Percentiles rank a stretch among this genome's conserved stretches.
These are phyloP conservation scores for Nomada ferruginata DNA, from an alignment of 2,888 invertebrate genomes.

Conservation along the genomic window DNA sequence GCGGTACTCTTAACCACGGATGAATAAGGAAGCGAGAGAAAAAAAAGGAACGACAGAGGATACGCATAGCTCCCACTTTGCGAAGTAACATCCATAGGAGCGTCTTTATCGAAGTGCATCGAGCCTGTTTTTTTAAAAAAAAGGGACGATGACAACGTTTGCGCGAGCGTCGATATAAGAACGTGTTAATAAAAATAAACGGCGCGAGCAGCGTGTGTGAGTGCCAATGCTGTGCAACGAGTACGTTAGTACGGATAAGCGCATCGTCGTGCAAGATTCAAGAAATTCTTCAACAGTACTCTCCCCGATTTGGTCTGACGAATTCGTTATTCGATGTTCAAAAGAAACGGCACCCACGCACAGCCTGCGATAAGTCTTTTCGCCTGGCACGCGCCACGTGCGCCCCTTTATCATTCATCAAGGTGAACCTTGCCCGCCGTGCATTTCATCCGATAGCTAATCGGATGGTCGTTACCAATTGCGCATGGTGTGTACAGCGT, in stretches of 20 bases:
- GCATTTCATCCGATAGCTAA: neutral
- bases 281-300: too few relatives aligned
- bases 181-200: slow-evolving; percentile 34
- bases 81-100: neutral
- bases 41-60: neutral
- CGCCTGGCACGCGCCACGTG: too few relatives aligned
- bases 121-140: slow-evolving; percentile 4
- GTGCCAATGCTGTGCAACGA: slow-evolving; percentile 38
- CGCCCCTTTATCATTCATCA: too few relatives aligned
- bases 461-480: neutral
- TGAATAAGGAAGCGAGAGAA: neutral
- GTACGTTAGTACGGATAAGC: neutral
- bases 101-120: slow-evolving; percentile 3
- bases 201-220: slow-evolving; percentile 55
- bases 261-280: neutral
- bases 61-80: neutral
- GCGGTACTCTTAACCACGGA: too few relatives aligned
- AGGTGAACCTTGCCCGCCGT: slow-evolving; percentile 8
- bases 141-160: slow-evolving; percentile 2
- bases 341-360: too few relatives aligned
- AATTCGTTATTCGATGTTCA: too few relatives aligned
- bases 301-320: too few relatives aligned
- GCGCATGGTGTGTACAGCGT: neutral
- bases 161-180: slow-evolving; percentile 19
- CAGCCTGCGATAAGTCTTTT: too few relatives aligned